Base-by-base conservation (phyloP, 2,113 vertebrate species). In the Zingel zingel region DNA sequence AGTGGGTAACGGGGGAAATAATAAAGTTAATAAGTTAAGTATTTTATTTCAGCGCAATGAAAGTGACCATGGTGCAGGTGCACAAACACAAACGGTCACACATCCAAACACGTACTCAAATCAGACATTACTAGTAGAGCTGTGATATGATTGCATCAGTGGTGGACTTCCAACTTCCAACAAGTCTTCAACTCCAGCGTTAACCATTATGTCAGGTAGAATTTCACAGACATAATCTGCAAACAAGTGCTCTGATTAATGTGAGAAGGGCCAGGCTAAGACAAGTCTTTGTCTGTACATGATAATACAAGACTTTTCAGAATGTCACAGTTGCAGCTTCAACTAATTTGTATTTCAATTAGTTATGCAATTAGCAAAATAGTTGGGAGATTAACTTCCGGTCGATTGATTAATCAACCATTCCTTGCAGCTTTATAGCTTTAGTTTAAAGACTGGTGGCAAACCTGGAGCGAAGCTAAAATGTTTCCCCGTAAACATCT, bases 41-140 rank as follows among this genome's bases (percentile, higher is more conserved):
- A 39, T 70, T 84, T 77, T 51, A 76, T 81, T 86, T 83, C 53
- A 89, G 83, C 74, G 58, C 23, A 21, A 83, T 74, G 23, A 58
- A 63, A 78, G 74, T 39, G 43, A 79, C 43, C 8, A 1, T 36
- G 63, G 82, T 54, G 48, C 56, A 80, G 51, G 47, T 61, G 77
- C 69, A 80, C 81, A 79, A 77, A 77, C 56, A 82, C 16, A 2
- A 70, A 48, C 50, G 12, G 61, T 50, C 81, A 74, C 19, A 1
- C 15, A 73, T 33, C 74, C 16, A 84, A 50, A 71, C 51, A 77
- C 61, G 45, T 54, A 61, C n/a, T 57, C 23, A 57, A 57, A 72
- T 58, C n/a, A 65, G 80, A 79, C 5, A n/a, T 19, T 50, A 19
- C 19, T 36, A 45, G 54, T 16, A 12, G 57, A 74, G 61, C 45